Evolutionary conservation across 2,797 vertebrate species (phyloP).

Genomic region (Anisognathus igniventris): DNA sequence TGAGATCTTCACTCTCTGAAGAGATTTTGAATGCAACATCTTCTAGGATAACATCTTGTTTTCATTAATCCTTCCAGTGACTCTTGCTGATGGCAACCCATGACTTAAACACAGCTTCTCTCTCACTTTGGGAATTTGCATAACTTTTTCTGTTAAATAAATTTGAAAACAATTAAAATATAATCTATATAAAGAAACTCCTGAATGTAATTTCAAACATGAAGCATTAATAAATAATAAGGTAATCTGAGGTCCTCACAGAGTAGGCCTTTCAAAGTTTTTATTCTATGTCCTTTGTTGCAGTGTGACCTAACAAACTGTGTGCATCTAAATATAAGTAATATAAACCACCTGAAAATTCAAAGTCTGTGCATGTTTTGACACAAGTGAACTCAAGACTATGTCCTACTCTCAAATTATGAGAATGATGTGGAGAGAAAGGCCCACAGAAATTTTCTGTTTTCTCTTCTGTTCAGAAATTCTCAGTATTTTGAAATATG

Average conservation of each 20-base stretch:
- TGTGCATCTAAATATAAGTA: neutral
- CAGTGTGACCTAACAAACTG: neutral
- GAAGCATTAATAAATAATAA: neutral
- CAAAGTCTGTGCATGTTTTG: neutral
- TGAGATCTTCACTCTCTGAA: slow-evolving; percentile 9
- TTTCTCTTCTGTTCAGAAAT: neutral
- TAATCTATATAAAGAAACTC: neutral
- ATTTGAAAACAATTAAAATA: no score
- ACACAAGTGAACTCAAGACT: neutral
- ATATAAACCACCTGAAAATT: neutral
- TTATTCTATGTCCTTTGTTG: neutral
- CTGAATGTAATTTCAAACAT: neutral
- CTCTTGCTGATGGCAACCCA: neutral
- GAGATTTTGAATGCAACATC: neutral
- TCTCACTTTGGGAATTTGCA: neutral
- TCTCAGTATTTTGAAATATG: neutral
- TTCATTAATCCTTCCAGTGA: neutral
- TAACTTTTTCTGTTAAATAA: neutral
- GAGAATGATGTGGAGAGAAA: neutral
- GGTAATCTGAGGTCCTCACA: neutral
- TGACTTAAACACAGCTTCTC: neutral
- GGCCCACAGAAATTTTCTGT: neutral
- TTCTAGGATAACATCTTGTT: neutral
- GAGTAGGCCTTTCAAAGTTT: neutral
- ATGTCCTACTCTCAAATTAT: neutral